Evolutionary conservation across 2,797 vertebrate genomes (phyloP).

Genomic region (Liparis tanakae): DNA sequence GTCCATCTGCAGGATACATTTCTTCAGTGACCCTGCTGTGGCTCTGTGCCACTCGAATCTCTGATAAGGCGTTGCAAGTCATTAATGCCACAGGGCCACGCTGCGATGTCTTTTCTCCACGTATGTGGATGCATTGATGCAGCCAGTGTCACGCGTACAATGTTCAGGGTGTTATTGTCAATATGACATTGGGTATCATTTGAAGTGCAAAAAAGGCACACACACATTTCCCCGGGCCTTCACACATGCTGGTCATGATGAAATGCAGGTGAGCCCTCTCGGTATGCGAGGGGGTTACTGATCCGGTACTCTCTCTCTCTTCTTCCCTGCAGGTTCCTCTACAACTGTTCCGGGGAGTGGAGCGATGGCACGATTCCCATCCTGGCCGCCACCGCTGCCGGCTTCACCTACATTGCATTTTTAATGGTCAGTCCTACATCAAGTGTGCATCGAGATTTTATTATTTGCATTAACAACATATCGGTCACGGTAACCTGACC

Average conservation of each 20-base stretch:
- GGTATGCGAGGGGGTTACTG: neutral
- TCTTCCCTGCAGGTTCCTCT: constrained; percentile 89
- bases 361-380: constrained; percentile 96
- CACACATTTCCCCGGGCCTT: neutral
- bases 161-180: neutral
- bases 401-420: constrained; percentile 92
- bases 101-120: constrained; percentile 30
- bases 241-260: neutral
- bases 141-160: neutral
- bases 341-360: constrained; percentile 93
- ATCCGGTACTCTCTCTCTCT: neutral
- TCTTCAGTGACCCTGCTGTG: constrained; percentile 57
- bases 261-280: constrained; percentile 9
- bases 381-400: constrained; percentile 90
- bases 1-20: constrained; percentile 45
- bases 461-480: neutral
- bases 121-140: constrained; percentile 32
- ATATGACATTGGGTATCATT: neutral
- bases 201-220: neutral
- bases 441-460: neutral
- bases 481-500: neutral
- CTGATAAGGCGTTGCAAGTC: constrained; percentile 61
- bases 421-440: constrained; percentile 86
- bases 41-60: constrained; percentile 49
- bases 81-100: constrained; percentile 37